Conservation (phyloP, 1,140 invertebrate species). For the Chrysomallon squamiferum region DNA sequence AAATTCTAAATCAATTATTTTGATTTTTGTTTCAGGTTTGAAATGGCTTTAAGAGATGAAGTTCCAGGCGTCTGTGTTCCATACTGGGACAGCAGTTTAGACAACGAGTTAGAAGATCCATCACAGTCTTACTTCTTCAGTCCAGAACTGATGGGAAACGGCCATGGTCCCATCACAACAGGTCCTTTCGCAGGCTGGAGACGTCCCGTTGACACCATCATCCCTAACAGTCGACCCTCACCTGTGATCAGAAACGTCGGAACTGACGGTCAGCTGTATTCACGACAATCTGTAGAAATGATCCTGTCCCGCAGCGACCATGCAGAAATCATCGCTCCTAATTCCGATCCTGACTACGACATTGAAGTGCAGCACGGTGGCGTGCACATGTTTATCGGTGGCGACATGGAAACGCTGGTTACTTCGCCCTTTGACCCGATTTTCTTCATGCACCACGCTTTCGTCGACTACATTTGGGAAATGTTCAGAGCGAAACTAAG, state of each 20-base stretch:
- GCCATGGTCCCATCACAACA: slow-evolving; percentile 57
- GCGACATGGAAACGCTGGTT: slow-evolving; percentile 46
- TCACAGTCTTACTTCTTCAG: slow-evolving; percentile 60
- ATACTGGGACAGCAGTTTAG: slow-evolving; percentile 62
- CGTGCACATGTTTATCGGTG: slow-evolving; percentile 51
- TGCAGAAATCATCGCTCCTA: slow-evolving; percentile 20
- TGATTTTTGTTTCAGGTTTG: slow-evolving; percentile 30
- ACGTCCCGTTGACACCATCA: slow-evolving; percentile 15
- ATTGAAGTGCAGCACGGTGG: slow-evolving; percentile 50
- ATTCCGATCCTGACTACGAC: slow-evolving; percentile 21
- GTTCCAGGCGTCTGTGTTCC: slow-evolving; percentile 52
- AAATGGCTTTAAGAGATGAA: slow-evolving; percentile 41
- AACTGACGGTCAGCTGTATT: slow-evolving; percentile 2
- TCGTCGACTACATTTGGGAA: slow-evolving; percentile 60
- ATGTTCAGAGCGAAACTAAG: slow-evolving; percentile 41
- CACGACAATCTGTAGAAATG: neutral
- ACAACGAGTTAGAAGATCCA: slow-evolving; percentile 52
- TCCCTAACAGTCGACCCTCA: neutral
- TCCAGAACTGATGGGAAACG: slow-evolving; percentile 56
- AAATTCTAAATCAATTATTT: too few species aligned
- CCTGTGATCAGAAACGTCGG: slow-evolving; percentile 30
- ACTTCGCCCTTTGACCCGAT: slow-evolving; percentile 61
- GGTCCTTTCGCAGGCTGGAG: slow-evolving; percentile 55
- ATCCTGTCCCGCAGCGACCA: slow-evolving; percentile 13
- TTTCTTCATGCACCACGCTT: slow-evolving; percentile 63